phyloP scores from a whole-genome alignment of 2,888 invertebrate species.

The Pseudanteris insignis region DNA sequence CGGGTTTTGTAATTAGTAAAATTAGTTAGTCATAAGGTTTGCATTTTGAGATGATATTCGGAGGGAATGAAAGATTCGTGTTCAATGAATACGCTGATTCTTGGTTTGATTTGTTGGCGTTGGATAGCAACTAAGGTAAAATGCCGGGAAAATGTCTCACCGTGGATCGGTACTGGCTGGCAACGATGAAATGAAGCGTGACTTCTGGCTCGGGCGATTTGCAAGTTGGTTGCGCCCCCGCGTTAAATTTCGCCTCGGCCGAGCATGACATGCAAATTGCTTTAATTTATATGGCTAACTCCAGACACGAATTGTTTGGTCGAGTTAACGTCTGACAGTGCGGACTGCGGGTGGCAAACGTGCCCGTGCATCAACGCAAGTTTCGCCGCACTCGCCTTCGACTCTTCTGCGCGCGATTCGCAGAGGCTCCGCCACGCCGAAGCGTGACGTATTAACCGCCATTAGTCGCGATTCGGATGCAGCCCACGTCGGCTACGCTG shows the following conservation, averaged over 20 bases:
- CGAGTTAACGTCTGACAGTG: conserved; percentile 49
- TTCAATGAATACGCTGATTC: no score
- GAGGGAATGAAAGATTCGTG: no score
- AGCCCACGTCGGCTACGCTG: conserved; percentile 30
- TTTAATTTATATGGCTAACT: conserved; percentile 56
- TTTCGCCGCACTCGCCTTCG: not conserved
- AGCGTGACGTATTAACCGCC: conserved; percentile 45
- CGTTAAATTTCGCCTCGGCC: conserved; percentile 20
- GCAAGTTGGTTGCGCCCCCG: conserved; percentile 6
- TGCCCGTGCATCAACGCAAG: conserved; percentile 39
- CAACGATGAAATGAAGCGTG: conserved; percentile 18
- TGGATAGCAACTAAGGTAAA: no score
- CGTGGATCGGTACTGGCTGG: not conserved
- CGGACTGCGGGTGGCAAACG: conserved; percentile 51
- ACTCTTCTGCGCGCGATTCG: conserved; percentile 45
- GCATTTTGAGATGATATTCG: no score
- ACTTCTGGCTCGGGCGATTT: conserved; percentile 19
- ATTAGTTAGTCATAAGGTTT: no score
- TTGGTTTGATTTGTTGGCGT: no score
- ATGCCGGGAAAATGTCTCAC: no score
- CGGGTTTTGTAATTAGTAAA: no score
- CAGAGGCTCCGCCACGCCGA: conserved; percentile 7
- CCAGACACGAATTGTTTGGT: conserved; percentile 53
- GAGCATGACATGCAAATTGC: conserved; percentile 54
- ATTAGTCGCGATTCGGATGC: conserved; percentile 45